phyloP scores from a whole-genome alignment of 1,140 invertebrate genomes.

The Popillia japonica region DNA sequence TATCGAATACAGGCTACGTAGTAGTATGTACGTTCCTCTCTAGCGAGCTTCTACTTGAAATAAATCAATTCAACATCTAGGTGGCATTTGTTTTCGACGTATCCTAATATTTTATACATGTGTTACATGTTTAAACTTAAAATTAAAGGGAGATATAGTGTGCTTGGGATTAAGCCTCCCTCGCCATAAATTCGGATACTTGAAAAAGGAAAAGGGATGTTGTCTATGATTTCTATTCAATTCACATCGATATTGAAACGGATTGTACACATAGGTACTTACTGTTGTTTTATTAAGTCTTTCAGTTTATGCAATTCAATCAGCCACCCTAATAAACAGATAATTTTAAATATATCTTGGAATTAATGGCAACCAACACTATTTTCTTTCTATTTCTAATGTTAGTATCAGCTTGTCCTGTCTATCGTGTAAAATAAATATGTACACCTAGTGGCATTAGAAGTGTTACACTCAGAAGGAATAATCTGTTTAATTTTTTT shows the following conservation, averaged over 20 bases:
- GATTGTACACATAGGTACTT: no score
- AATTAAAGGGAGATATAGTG: conserved; percentile 20
- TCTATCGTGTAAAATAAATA: no score
- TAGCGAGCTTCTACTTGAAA: conserved; percentile 11
- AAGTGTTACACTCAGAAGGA: no score
- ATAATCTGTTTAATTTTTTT: no score
- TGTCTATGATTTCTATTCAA: background rate
- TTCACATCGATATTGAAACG: background rate
- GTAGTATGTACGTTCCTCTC: background rate
- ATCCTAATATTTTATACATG: conserved; percentile 31
- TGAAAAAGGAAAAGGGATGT: background rate
- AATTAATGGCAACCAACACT: no score
- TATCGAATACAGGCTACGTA: background rate
- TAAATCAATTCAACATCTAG: conserved; percentile 32
- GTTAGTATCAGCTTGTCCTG: no score
- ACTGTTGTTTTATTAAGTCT: no score
- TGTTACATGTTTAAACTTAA: conserved; percentile 34
- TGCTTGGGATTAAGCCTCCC: conserved; percentile 6
- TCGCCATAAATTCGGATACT: conserved; percentile 14
- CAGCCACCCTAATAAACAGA: no score
- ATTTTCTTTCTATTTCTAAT: no score
- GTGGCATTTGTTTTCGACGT: conserved; percentile 31
- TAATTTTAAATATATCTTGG: no score
- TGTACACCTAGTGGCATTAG: no score
- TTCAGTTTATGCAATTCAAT: no score